These are phyloP conservation scores for Tachuris rubrigastra DNA, from an alignment of 2,113 vertebrate species.

Conservation along the genomic window DNA sequence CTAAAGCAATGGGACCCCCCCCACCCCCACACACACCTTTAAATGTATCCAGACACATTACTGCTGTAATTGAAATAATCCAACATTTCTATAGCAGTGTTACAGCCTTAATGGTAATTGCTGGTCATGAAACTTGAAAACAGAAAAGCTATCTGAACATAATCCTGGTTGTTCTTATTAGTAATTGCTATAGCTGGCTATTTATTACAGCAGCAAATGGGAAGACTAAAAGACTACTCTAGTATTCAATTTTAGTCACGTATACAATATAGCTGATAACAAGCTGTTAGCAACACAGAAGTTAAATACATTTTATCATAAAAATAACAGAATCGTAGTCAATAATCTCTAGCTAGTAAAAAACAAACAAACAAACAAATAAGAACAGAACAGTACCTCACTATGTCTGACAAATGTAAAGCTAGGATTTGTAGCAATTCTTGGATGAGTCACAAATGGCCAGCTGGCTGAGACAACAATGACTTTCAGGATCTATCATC, in stretches of 20 bases:
- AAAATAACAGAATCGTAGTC: neutral
- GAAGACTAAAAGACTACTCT: neutral
- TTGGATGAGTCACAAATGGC: neutral
- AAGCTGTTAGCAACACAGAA: neutral
- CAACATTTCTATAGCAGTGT: constrained; percentile 25
- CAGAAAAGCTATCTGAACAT: constrained; percentile 11
- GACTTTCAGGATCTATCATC: neutral
- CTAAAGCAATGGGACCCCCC: neutral
- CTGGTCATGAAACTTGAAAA: constrained; percentile 37
- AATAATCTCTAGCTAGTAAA: neutral
- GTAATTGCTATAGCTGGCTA: constrained; percentile 30
- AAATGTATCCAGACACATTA: constrained; percentile 18
- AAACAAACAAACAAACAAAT: neutral
- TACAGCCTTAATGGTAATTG: constrained; percentile 47
- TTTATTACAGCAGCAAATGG: constrained; percentile 36
- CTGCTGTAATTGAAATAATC: constrained; percentile 45
- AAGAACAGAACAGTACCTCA: neutral
- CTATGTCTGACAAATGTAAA: neutral
- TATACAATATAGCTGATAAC: neutral
- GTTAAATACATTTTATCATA: neutral
- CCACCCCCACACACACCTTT: neutral
- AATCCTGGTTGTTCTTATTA: constrained; percentile 31
- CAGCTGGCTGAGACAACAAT: neutral
- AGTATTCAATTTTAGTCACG: neutral
- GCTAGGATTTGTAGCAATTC: neutral